Conservation (phyloP, 2,888 invertebrate genomes). For the Dyspetes luteomarginatus region DNA sequence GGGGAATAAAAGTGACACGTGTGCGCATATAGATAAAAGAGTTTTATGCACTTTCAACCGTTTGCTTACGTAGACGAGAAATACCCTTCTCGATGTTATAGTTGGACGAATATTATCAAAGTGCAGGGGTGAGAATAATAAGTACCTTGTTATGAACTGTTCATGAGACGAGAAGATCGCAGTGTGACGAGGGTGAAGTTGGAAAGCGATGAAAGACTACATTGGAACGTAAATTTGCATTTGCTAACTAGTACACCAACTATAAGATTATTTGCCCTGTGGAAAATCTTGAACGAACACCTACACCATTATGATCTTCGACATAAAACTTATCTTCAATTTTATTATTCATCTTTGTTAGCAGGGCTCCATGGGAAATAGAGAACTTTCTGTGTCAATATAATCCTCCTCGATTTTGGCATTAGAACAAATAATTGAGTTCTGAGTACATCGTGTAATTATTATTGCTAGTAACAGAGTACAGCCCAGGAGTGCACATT, state of each 20-base stretch:
- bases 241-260: constrained; percentile 33
- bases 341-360: constrained; percentile 44
- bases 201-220: not conserved
- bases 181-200: not conserved
- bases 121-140: not conserved
- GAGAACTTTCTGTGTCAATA: constrained; percentile 6
- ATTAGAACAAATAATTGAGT: constrained; percentile 20
- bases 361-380: constrained; percentile 29
- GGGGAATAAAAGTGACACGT: too few relatives aligned
- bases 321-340: constrained; percentile 29
- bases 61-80: too few relatives aligned
- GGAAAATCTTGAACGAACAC: constrained; percentile 16
- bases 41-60: too few relatives aligned
- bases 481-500: too few relatives aligned
- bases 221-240: constrained; percentile 38
- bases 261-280: constrained; percentile 17
- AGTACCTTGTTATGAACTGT: not conserved
- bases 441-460: not conserved
- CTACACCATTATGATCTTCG: constrained; percentile 9
- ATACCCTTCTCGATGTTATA: not conserved
- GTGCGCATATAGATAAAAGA: too few relatives aligned
- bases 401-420: not conserved
- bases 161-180: not conserved
- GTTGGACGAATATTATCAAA: not conserved
- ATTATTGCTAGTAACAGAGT: not conserved